These are phyloP conservation scores for Odontomyia ornata DNA, from an alignment of 2,888 invertebrate species.

Conservation along the genomic window DNA sequence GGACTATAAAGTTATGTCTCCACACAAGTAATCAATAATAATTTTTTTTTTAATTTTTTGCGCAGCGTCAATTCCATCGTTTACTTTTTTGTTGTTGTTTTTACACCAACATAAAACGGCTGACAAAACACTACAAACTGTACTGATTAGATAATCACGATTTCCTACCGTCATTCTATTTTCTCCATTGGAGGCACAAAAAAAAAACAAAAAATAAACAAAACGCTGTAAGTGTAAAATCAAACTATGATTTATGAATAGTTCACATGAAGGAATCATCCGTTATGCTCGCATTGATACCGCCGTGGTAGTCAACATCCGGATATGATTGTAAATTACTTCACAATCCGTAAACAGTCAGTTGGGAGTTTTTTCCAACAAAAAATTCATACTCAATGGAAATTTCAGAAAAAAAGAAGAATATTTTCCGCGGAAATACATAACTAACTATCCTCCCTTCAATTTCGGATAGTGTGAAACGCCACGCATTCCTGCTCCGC, in stretches of 20 bases:
- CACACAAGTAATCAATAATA: not conserved
- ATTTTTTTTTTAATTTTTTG: not conserved
- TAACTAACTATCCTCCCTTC: not conserved
- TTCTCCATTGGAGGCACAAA: not conserved
- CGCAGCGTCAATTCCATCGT: not conserved
- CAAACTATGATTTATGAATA: not conserved
- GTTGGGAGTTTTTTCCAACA: not conserved
- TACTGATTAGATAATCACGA: conserved; percentile 10
- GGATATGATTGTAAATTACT: not conserved
- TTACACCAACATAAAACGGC: not conserved
- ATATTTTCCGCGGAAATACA: not conserved
- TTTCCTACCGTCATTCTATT: not conserved
- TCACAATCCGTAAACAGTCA: not conserved
- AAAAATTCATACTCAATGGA: too few species aligned
- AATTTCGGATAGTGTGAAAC: not conserved
- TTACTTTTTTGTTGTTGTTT: too few species aligned
- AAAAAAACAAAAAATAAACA: not conserved
- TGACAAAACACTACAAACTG: not conserved
- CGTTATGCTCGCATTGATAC: not conserved
- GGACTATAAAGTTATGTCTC: not conserved
- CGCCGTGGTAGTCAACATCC: not conserved
- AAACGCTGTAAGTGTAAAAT: not conserved
- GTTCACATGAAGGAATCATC: not conserved
- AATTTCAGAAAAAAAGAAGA: too few species aligned
- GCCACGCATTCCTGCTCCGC: not conserved